Conservation (phyloP, 2,113 vertebrate species). For the Corynorhinus townsendii region DNA sequence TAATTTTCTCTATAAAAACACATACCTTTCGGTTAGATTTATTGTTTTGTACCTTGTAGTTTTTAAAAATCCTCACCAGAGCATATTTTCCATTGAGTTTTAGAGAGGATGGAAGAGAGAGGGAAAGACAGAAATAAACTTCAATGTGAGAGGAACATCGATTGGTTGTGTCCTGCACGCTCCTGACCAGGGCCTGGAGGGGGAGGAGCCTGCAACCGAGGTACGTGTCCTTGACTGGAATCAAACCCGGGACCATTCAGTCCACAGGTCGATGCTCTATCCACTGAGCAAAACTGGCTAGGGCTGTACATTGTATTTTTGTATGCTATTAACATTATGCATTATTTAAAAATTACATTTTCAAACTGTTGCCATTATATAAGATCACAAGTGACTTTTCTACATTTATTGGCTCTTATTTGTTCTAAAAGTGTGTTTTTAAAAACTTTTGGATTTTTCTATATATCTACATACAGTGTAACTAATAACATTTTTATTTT, state of each 20-base stretch:
- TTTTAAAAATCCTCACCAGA: background rate
- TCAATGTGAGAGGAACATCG: no score
- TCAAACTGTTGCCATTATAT: background rate
- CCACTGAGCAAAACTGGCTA: no score
- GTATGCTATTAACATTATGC: background rate
- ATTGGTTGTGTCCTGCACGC: no score
- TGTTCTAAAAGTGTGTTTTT: background rate
- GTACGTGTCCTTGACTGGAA: no score
- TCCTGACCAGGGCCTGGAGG: no score
- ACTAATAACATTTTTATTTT: background rate
- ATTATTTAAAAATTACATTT: background rate
- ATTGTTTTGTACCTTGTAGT: background rate
- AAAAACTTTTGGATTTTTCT: background rate
- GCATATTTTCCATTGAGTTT: no score
- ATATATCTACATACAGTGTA: background rate
- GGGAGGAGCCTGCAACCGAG: no score
- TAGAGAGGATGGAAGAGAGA: no score
- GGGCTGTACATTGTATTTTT: background rate
- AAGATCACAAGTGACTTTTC: background rate
- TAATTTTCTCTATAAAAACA: background rate
- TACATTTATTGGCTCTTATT: background rate
- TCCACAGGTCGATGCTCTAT: no score
- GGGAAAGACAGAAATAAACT: no score
- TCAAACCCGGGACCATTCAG: no score
- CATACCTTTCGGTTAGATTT: background rate